These are phyloP conservation scores for Charina bottae DNA, from an alignment of 2,113 vertebrate genomes.

Conservation along the genomic window DNA sequence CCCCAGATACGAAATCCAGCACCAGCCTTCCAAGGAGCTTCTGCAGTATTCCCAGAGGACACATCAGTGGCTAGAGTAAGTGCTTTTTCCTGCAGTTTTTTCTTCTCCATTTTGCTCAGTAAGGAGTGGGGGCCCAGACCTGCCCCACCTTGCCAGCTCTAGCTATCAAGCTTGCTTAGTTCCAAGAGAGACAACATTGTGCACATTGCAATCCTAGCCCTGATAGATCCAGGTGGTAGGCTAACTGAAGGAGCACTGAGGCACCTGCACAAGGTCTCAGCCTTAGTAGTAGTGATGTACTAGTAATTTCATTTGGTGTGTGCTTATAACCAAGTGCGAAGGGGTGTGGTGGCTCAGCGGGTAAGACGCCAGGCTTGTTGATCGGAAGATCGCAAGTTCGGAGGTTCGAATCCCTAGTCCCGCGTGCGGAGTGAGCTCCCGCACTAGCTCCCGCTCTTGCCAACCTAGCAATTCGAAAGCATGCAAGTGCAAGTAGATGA, in stretches of 20 bases:
- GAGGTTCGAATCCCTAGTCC: no score
- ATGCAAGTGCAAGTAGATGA: no score
- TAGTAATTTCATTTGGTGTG: background rate
- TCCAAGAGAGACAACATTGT: background rate
- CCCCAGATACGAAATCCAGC: background rate
- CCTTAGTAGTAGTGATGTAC: background rate
- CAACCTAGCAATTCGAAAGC: no score
- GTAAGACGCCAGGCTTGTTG: no score
- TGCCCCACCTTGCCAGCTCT: background rate
- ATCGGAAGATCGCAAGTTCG: no score
- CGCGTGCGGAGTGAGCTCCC: no score
- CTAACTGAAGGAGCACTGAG: background rate
- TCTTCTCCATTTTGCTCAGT: background rate
- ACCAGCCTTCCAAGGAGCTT: background rate
- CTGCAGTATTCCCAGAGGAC: no score
- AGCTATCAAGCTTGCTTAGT: background rate
- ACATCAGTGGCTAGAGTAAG: background rate
- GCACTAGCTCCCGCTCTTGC: no score
- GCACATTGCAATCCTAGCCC: background rate
- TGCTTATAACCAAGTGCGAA: background rate
- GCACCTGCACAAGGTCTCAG: background rate
- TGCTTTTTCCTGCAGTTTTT: background rate
- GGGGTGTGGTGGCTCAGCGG: no score
- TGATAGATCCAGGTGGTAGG: background rate
- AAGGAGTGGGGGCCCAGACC: background rate